Base-by-base conservation (phyloP, 2,888 invertebrate genomes). In the Maniola hyperantus region DNA sequence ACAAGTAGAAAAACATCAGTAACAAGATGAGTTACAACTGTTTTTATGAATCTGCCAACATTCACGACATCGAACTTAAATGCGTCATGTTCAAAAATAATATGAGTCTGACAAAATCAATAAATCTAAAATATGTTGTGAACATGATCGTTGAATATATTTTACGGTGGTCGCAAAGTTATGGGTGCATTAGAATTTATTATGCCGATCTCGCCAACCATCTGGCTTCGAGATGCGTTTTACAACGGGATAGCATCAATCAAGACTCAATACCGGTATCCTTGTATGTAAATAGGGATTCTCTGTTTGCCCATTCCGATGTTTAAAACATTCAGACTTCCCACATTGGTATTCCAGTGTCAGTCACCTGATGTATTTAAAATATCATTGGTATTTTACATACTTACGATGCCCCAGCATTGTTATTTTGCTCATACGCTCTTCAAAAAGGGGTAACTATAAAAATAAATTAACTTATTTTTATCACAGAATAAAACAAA, bases 121-220 rank as follows among this genome's bases (percentile, higher is more conserved):
- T 64, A 50, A 50, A 65, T 65, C 64, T 51, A 60, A 69, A 69
- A 64, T 61, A 50, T 64, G 69, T 73, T 73, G 67, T 70, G 66
- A 73, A 73, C 74, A 72, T 72, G 71, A 67, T 72, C 72, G 72
- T 70, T 69, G 71, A 69, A 65, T 68, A 75, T 76, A 73, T 77
- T 72, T 70, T 63, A 72, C 63, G 69, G 60, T 71, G 72, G 71
- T 74, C 69, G 65, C 65, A 70, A 69, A 74, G 58, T 75, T 75
- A 73, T 72, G 73, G 67, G 70, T 73, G 79, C 75, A 82, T 84
- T 77, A 79, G 80, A 83, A 84, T 86, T 80, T 76, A 83, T 83
- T 71, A 72, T 69, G 66, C 65, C 61, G 70, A 66, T 77, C 73
- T 73, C 77, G 75, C 77, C 68, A 79, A 83, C 82, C 84, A 86